Evolutionary conservation across 2,113 vertebrate species (phyloP).

Genomic region (Cottus gobio): DNA sequence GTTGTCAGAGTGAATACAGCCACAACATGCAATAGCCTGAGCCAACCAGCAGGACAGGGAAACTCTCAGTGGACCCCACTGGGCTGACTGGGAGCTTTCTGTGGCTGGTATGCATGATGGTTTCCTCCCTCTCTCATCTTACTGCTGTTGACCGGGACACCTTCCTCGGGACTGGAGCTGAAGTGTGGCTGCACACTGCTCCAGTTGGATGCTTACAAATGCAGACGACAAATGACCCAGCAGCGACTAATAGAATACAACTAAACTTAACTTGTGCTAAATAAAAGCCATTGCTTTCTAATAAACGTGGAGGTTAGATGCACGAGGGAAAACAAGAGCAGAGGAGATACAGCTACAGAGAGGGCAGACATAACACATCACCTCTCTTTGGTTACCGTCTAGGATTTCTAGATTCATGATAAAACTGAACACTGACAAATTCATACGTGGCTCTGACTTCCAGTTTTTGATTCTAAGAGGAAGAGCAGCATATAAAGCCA

Average conservation of each 20-base stretch:
- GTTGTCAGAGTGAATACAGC: slow-evolving; percentile 24
- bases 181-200: background rate
- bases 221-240: background rate
- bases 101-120: background rate
- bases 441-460: background rate
- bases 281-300: slow-evolving; percentile 4
- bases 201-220: background rate
- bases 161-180: background rate
- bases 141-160: background rate
- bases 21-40: slow-evolving; percentile 10
- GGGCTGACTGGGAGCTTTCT: background rate
- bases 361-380: background rate
- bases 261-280: background rate
- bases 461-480: background rate
- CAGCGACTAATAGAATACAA: slow-evolving; percentile 10
- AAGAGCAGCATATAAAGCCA: background rate
- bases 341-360: background rate
- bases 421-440: background rate
- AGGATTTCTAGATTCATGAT: background rate
- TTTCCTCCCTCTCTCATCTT: slow-evolving; percentile 15
- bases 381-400: background rate
- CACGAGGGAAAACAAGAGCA: background rate
- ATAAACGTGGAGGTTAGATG: background rate
- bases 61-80: background rate
- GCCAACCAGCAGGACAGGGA: background rate